Percentiles rank a stretch among this genome's conserved stretches.
Evolutionary conservation across 2,113 vertebrate species (phyloP).

Genomic region (Heterotilapia buettikoferi): DNA sequence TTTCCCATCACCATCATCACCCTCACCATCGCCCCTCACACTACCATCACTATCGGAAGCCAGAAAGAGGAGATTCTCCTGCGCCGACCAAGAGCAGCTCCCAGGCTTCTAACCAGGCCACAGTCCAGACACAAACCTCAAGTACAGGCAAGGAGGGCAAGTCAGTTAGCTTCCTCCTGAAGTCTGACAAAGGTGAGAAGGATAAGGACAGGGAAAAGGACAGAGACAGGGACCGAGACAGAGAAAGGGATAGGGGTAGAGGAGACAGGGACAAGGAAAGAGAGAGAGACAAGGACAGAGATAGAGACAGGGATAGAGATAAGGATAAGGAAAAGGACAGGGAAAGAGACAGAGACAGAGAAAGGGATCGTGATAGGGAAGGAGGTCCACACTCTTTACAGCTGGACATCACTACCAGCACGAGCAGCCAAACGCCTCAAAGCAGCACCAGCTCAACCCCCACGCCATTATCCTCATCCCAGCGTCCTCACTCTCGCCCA

Average conservation of each 20-base stretch:
- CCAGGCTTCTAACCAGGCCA: constrained; percentile 63
- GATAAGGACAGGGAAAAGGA: constrained; percentile 67
- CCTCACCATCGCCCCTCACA: constrained; percentile 78
- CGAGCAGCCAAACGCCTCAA: constrained; percentile 40
- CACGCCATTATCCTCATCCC: constrained; percentile 62
- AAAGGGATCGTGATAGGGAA: constrained; percentile 39
- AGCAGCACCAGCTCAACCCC: constrained; percentile 74
- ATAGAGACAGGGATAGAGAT: not conserved
- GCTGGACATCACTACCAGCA: constrained; percentile 23
- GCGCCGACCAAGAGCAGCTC: constrained; percentile 75
- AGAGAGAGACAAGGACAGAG: constrained; percentile 2
- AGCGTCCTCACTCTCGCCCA: constrained; percentile 72
- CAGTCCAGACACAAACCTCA: constrained; percentile 69
- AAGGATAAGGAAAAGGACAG: not conserved
- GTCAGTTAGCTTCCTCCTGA: constrained; percentile 72
- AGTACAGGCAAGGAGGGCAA: constrained; percentile 68
- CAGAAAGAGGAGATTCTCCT: constrained; percentile 74
- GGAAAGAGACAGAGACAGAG: constrained; percentile 13
- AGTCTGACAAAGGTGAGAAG: constrained; percentile 70
- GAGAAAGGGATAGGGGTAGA: not conserved
- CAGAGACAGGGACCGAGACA: constrained; percentile 26
- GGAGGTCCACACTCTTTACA: constrained; percentile 55
- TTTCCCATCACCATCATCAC: constrained; percentile 82
- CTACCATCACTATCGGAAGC: constrained; percentile 79
- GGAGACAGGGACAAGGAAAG: not conserved